phyloP scores from a whole-genome alignment of 2,888 invertebrate genomes.

The Lochmaea crataegi region DNA sequence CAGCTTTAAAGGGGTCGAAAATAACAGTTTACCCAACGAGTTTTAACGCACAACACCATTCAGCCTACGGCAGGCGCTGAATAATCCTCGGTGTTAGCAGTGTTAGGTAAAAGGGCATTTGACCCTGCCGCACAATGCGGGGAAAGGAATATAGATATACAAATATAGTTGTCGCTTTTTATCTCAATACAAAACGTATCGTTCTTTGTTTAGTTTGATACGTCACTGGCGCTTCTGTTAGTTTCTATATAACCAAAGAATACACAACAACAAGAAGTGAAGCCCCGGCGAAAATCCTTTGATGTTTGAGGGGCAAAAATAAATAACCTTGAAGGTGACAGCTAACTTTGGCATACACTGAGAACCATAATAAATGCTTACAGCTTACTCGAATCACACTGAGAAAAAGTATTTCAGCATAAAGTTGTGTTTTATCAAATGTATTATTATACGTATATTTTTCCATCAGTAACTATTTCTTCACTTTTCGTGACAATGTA shows the following conservation, averaged over 20 bases:
- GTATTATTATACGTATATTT: too few species aligned
- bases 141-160: constrained; percentile 22
- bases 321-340: too few species aligned
- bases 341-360: too few species aligned
- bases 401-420: too few species aligned
- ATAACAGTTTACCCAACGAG: constrained; percentile 50
- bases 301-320: too few species aligned
- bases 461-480: too few species aligned
- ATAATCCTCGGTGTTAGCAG: constrained; percentile 40
- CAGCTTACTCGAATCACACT: too few species aligned
- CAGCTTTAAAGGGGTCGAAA: constrained; percentile 56
- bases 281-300: too few species aligned
- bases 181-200: not conserved
- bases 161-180: constrained; percentile 24
- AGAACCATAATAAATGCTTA: too few species aligned
- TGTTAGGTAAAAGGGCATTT: constrained; percentile 37
- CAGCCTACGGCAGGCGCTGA: constrained; percentile 58
- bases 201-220: constrained; percentile 12
- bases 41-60: constrained; percentile 55
- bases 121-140: constrained; percentile 36
- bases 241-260: constrained; percentile 16
- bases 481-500: too few species aligned
- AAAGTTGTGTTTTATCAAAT: too few species aligned
- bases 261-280: too few species aligned
- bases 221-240: constrained; percentile 30